Conservation (phyloP, 2,888 invertebrate species). For the Pseudococcus viburni region DNA sequence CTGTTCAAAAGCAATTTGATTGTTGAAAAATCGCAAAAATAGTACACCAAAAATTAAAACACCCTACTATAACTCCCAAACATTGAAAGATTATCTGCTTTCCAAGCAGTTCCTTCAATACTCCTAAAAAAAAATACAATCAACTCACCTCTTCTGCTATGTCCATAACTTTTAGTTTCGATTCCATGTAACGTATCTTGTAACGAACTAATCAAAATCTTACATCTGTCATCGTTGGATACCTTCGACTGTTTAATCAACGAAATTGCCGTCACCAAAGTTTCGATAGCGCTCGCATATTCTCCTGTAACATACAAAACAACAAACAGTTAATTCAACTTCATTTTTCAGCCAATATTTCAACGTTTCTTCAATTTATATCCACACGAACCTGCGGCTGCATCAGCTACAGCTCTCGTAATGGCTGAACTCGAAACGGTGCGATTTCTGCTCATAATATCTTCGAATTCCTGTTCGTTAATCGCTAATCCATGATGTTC, state of each 20-base stretch:
- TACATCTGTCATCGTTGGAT: constrained; percentile 96
- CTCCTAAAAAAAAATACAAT: constrained; percentile 16
- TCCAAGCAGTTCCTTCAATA: too few relatives aligned
- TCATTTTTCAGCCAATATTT: neutral
- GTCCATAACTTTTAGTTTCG: constrained; percentile 96
- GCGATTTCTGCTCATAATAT: constrained; percentile 96
- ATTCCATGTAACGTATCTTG: constrained; percentile 98
- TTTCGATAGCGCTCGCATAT: constrained; percentile 98
- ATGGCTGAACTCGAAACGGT: constrained; percentile 98
- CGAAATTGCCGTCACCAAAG: constrained; percentile 97
- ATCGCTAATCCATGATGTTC: constrained; percentile 72
- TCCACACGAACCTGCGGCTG: constrained; percentile 80
- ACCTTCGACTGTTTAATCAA: constrained; percentile 98
- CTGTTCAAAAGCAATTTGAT: too few relatives aligned
- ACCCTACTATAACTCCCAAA: too few relatives aligned
- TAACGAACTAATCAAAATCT: constrained; percentile 95
- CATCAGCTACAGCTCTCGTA: constrained; percentile 96
- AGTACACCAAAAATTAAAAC: too few relatives aligned
- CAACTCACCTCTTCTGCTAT: constrained; percentile 76
- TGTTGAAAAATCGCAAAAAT: too few relatives aligned
- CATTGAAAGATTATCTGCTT: too few relatives aligned
- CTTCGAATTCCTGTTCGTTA: constrained; percentile 97
- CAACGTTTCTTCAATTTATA: neutral
- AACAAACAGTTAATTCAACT: constrained; percentile 34
- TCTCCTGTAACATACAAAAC: constrained; percentile 76